Evolutionary conservation across 2,888 invertebrate species (phyloP).

Genomic region (Nomada ferruginata): DNA sequence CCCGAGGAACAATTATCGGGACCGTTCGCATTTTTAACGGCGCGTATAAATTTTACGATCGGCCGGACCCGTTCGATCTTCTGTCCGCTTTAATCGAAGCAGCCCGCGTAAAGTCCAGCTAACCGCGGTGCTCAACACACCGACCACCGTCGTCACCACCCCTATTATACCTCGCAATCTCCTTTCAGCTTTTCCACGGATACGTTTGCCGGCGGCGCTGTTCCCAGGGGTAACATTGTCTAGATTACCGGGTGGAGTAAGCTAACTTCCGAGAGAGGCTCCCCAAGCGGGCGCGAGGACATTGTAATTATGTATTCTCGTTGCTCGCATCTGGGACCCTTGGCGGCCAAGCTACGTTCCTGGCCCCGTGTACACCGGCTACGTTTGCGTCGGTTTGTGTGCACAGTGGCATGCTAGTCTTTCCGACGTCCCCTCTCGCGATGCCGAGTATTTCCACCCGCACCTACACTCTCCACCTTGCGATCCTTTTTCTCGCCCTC

Average conservation of each 20-base stretch:
- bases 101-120: conserved; percentile 34
- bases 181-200: conserved; percentile 71
- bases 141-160: background rate
- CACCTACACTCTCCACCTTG: background rate
- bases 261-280: conserved; percentile 73
- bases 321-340: conserved; percentile 79
- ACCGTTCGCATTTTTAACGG: conserved; percentile 44
- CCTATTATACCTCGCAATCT: conserved; percentile 62
- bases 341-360: conserved; percentile 53
- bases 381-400: conserved; percentile 39
- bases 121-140: background rate
- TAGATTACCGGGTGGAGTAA: conserved; percentile 77
- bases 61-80: conserved; percentile 28
- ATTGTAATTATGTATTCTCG: conserved; percentile 80
- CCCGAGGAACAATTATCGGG: conserved; percentile 34
- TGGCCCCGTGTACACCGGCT: conserved; percentile 48
- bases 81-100: conserved; percentile 36
- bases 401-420: conserved; percentile 45
- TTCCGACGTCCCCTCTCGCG: conserved; percentile 58
- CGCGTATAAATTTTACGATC: conserved; percentile 44
- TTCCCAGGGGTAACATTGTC: conserved; percentile 76
- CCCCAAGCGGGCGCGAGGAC: conserved; percentile 76
- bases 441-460: conserved; percentile 33
- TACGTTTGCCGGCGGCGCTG: conserved; percentile 65
- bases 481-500: conserved; percentile 50